Evolutionary conservation across 2,888 invertebrate species (phyloP), one percentile per base, ranked within the genome.

Genomic region (Abrostola triplasia): DNA sequence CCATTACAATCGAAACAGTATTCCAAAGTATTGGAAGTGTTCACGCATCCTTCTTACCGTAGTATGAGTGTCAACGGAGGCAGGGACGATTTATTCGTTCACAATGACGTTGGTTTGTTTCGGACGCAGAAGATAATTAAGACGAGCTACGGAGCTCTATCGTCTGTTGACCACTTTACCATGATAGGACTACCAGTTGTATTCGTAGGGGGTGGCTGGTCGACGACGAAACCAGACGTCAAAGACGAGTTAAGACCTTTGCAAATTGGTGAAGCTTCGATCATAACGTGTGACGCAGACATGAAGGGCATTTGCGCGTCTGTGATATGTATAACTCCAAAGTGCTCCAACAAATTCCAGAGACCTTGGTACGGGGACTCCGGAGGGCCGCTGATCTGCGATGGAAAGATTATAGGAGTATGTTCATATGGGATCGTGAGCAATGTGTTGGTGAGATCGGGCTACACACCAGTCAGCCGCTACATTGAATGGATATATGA

Each of bases 361-460:
- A 7, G 44, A 8, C 24, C 44, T 6, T 47, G 44, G 44, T 47
- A 47, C 8, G 44, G 44, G 1, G 44, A 47, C 24, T 47, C 44
- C 5, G 44, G 44, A 5, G 44, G 44, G 0, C 44, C 44, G 13
- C 44, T 47, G 5, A 9, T 47, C 5, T 47, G 24, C 24, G 44
- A 47, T 8, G 44, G 44, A 13, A 47, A 47, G 13, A 47, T 47
- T 24, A 47, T 47, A 5, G 44, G 44, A 47, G 44, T 47, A 8
- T 47, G 44, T 8, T 47, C 44, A 5, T 47, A 47, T 24, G 44
- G 44, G 9, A 47, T 47, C 24, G 44, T 24, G 44, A 47, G 44
- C 44, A 47, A 13, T 4, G 10, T 24, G 5, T 9, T 47, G 2
- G 13, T 24, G 24, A 47, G 13, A 9, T 24, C 24, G 13, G 44